Conservation (phyloP, 2,113 vertebrate genomes). For the Centropus bengalensis region DNA sequence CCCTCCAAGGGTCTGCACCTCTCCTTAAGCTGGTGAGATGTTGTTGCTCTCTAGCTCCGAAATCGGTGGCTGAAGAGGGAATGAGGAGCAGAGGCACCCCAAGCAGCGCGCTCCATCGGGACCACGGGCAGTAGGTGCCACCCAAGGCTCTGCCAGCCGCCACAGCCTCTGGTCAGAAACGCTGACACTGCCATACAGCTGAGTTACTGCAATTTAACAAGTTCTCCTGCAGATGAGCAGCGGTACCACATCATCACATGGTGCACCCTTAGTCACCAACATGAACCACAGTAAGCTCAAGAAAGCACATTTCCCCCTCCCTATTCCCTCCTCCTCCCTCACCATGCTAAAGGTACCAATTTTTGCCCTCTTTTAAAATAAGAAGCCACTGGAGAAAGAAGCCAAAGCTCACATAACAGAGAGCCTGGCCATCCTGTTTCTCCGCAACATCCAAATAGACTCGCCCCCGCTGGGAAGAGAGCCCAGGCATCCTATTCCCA, state of each 20-base stretch:
- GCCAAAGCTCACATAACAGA: background rate
- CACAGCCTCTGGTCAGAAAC: background rate
- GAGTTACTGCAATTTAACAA: background rate
- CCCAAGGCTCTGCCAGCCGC: background rate
- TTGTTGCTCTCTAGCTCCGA: background rate
- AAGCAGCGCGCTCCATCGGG: background rate
- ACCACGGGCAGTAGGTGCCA: background rate
- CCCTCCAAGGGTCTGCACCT: no score
- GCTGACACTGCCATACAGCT: background rate
- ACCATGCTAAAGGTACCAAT: background rate
- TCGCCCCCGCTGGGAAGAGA: background rate
- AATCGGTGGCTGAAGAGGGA: background rate
- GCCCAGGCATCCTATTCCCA: background rate
- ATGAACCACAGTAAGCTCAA: background rate
- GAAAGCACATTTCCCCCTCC: background rate
- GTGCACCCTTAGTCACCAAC: background rate
- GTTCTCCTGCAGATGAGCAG: background rate
- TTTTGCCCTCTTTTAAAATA: background rate
- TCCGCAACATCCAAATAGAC: rapidly evolving
- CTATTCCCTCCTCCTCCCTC: background rate
- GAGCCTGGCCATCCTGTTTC: background rate
- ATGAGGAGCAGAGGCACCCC: rapidly evolving
- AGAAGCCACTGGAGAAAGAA: background rate
- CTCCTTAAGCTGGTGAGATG: background rate
- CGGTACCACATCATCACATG: rapidly evolving